Conservation (phyloP, 2,113 vertebrate species). For the Hemichromis elongatus region DNA sequence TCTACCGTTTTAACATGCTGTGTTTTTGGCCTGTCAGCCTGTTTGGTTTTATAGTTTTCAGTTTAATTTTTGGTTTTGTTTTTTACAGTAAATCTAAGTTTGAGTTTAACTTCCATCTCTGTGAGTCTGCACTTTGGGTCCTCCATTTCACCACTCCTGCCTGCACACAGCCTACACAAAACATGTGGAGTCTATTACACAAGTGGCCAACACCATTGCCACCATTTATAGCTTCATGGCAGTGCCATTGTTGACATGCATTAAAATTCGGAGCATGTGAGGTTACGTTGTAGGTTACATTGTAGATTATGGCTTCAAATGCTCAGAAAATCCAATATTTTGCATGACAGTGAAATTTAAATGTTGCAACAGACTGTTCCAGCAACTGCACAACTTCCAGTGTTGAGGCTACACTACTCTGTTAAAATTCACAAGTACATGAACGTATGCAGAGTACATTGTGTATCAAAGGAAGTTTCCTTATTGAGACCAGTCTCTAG, state of each 20-base stretch:
- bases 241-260: neutral
- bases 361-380: neutral
- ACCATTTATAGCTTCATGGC: neutral
- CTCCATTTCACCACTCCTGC: too few relatives aligned
- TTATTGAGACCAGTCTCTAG: rapidly evolving
- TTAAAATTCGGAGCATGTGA: neutral
- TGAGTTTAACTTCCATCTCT: too few relatives aligned
- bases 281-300: rapidly evolving
- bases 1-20: too few relatives aligned
- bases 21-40: too few relatives aligned
- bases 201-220: neutral
- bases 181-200: rapidly evolving
- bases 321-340: neutral
- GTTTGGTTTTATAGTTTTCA: too few relatives aligned
- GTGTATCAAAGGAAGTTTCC: neutral
- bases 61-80: too few relatives aligned
- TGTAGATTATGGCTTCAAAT: neutral
- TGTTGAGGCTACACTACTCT: neutral
- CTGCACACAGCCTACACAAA: too few relatives aligned
- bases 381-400: rapidly evolving
- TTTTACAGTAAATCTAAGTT: too few relatives aligned
- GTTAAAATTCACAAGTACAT: neutral
- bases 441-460: neutral
- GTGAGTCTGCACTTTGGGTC: too few relatives aligned
- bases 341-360: neutral